phyloP scores from a whole-genome alignment of 2,113 vertebrate genomes.

The Danionella cerebrum region DNA sequence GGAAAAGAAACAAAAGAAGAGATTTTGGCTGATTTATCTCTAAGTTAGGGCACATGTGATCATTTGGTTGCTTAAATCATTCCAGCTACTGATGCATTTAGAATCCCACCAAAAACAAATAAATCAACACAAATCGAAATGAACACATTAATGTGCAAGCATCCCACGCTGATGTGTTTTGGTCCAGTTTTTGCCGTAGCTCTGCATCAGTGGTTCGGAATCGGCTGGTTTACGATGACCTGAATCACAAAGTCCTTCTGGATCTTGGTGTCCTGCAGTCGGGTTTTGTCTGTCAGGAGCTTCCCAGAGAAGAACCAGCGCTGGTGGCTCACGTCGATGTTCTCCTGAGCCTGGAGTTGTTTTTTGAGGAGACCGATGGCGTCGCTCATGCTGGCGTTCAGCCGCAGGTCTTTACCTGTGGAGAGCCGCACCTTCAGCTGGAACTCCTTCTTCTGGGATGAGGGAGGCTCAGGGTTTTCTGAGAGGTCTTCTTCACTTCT shows the following conservation, averaged over 20 bases:
- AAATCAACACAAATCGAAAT: too few species aligned
- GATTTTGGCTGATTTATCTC: too few species aligned
- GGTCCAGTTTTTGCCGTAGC: background rate
- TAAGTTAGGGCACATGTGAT: too few species aligned
- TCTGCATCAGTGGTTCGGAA: slow-evolving; percentile 52
- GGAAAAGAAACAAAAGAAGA: too few species aligned
- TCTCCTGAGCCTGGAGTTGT: slow-evolving; percentile 87
- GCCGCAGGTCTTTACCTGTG: slow-evolving; percentile 86
- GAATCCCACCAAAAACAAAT: too few species aligned
- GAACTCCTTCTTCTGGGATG: slow-evolving; percentile 78
- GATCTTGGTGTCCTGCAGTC: slow-evolving; percentile 96
- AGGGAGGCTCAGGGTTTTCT: slow-evolving; percentile 70
- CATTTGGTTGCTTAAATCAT: too few species aligned
- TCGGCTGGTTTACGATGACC: slow-evolving; percentile 89
- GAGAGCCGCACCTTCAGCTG: slow-evolving; percentile 82
- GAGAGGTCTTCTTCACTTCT: slow-evolving; percentile 78
- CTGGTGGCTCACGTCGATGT: slow-evolving; percentile 81
- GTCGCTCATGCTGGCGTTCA: slow-evolving; percentile 88
- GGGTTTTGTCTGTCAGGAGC: slow-evolving; percentile 90
- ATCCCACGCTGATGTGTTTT: background rate
- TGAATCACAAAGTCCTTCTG: slow-evolving; percentile 99
- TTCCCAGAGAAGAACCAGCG: slow-evolving; percentile 98
- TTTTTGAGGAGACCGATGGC: slow-evolving; percentile 90
- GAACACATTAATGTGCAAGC: too few species aligned
- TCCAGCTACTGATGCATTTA: too few species aligned